Evolutionary conservation across 1,140 invertebrate genomes (phyloP).

Genomic region (Dendroctonus valens): DNA sequence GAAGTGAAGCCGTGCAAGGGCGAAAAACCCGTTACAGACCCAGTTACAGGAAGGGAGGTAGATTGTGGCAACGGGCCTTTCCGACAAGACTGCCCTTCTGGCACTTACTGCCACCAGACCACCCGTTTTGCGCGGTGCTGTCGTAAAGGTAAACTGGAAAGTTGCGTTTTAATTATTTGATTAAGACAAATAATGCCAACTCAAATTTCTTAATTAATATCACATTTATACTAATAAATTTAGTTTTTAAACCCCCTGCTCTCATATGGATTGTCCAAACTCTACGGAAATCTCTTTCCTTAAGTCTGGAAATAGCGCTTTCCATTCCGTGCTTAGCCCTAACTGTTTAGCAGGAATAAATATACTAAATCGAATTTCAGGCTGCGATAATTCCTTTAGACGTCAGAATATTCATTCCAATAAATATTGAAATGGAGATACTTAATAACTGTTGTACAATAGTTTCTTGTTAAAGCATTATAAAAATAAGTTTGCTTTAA

Average conservation of each 20-base stretch:
- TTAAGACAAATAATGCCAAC: not conserved
- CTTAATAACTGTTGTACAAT: no score
- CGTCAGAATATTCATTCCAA: no score
- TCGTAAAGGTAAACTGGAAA: conserved; percentile 60
- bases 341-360: no score
- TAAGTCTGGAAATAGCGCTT: no score
- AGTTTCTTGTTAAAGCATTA: no score
- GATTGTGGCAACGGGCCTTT: conserved; percentile 81
- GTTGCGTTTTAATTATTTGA: conserved; percentile 15
- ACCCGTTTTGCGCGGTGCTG: conserved; percentile 78
- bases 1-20: conserved; percentile 85
- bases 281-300: no score
- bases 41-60: conserved; percentile 69
- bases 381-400: no score
- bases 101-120: conserved; percentile 82
- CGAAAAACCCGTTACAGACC: conserved; percentile 71
- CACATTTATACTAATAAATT: not conserved
- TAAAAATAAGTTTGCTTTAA: no score
- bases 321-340: no score
- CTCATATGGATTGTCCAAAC: no score
- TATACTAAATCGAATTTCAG: no score
- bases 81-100: conserved; percentile 75
- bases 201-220: conserved; percentile 9
- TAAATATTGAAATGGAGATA: no score
- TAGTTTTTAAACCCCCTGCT: not conserved